Conservation (phyloP, 64 coral and sea anemone genomes). For the Pocillopora verrucosa region DNA sequence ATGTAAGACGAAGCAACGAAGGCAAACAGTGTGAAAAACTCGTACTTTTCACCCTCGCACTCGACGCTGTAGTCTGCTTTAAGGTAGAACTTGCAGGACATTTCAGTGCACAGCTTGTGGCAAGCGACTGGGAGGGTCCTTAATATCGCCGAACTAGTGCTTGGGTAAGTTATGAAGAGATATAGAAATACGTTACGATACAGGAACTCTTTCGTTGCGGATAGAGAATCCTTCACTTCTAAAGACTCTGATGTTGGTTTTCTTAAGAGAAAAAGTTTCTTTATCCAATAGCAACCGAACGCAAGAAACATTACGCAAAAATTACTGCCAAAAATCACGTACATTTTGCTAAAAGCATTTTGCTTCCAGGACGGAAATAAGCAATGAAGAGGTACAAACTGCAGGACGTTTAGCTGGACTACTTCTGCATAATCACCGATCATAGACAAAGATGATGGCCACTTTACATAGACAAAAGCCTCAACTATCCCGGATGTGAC, state of each 20-base stretch:
- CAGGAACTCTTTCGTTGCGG: slow-evolving; percentile 36
- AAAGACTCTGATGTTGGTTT: background rate
- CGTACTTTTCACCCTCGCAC: slow-evolving; percentile 38
- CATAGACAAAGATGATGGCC: slow-evolving; percentile 41
- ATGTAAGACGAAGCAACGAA: background rate
- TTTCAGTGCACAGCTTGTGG: slow-evolving; percentile 48
- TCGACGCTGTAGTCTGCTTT: slow-evolving; percentile 60
- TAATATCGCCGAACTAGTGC: slow-evolving; percentile 53
- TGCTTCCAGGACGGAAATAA: slow-evolving; percentile 25
- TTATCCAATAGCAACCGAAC: background rate
- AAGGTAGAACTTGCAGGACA: slow-evolving; percentile 35
- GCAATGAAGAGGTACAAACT: slow-evolving; percentile 60
- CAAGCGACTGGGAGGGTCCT: slow-evolving; percentile 54
- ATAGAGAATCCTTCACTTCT: background rate
- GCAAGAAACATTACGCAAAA: background rate
- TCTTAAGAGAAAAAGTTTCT: slow-evolving; percentile 1
- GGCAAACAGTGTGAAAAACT: slow-evolving; percentile 23
- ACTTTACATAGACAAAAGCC: slow-evolving; percentile 53
- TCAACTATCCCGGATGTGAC: slow-evolving; percentile 60
- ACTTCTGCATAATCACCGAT: slow-evolving; percentile 47
- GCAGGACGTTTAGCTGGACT: slow-evolving; percentile 57
- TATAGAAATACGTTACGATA: slow-evolving; percentile 65
- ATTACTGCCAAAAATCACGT: background rate
- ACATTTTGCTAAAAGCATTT: slow-evolving; percentile 39
- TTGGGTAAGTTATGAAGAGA: slow-evolving; percentile 65